phyloP scores from a whole-genome alignment of 2,113 vertebrate genomes.

The Diphyllodes magnificus region DNA sequence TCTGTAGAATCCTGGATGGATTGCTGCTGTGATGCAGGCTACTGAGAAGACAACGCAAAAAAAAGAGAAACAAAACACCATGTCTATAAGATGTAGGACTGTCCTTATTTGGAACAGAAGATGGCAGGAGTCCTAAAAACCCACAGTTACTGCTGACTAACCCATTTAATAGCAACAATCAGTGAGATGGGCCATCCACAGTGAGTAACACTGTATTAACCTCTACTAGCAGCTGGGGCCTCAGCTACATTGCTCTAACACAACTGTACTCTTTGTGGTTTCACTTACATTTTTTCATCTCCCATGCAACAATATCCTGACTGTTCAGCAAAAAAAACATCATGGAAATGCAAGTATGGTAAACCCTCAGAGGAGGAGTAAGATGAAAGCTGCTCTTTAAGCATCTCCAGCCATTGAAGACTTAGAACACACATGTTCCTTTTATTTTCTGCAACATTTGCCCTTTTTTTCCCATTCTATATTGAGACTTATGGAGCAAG shows the following conservation, averaged over 20 bases:
- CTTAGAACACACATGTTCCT: conserved; percentile 49
- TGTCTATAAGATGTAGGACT: not conserved
- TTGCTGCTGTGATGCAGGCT: not conserved
- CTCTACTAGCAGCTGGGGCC: not conserved
- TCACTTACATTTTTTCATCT: not conserved
- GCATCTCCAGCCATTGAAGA: conserved; percentile 24
- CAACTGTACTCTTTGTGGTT: conserved; percentile 15
- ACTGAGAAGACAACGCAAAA: not conserved
- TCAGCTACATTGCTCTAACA: not conserved
- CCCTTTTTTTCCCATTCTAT: not conserved
- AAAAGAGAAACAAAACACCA: not conserved
- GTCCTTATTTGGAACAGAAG: not conserved
- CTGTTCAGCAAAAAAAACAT: conserved; percentile 20
- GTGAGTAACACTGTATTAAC: not conserved
- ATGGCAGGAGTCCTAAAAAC: not conserved
- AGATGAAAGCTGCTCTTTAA: conserved; percentile 60
- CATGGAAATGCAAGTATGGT: conserved; percentile 23
- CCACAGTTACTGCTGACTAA: not conserved
- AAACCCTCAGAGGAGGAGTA: conserved; percentile 13
- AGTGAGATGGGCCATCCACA: not conserved
- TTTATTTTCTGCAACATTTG: conserved; percentile 45
- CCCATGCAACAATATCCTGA: conserved; percentile 49
- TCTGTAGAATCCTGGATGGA: not conserved
- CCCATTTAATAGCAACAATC: not conserved
- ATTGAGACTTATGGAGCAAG: not conserved